Evolutionary conservation across 2,113 vertebrate genomes (phyloP).

Genomic region (Chelonoidis abingdonii): DNA sequence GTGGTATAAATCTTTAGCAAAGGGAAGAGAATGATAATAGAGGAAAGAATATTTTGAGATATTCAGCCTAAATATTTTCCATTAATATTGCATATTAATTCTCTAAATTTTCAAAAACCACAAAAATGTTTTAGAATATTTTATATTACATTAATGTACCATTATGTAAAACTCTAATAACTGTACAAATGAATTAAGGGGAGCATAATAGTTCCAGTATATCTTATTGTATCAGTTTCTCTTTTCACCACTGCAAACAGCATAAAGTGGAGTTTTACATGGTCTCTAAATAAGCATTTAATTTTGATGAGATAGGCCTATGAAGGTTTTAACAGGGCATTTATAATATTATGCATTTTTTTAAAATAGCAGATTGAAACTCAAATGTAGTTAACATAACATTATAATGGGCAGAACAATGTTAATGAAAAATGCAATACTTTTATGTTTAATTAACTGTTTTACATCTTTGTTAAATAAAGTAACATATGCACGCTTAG

Average conservation of each 20-base stretch:
- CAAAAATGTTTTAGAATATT: not conserved
- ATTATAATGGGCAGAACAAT: slow-evolving; percentile 47
- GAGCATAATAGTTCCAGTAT: not conserved
- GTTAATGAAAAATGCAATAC: slow-evolving; percentile 57
- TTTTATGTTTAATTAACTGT: slow-evolving; percentile 54
- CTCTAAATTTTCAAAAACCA: not conserved
- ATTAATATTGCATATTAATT: not conserved
- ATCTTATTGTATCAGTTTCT: not conserved
- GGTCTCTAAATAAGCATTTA: slow-evolving; percentile 32
- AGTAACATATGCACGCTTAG: slow-evolving; percentile 45
- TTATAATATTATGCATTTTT: slow-evolving; percentile 50
- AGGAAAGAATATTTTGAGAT: not conserved
- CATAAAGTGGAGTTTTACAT: not conserved
- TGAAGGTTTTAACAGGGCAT: slow-evolving; percentile 33
- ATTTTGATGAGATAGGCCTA: slow-evolving; percentile 55
- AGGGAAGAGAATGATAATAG: not conserved
- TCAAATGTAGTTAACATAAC: slow-evolving; percentile 56
- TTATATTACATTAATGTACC: not conserved
- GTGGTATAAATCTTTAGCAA: not conserved
- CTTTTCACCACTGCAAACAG: not conserved
- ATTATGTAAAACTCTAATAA: not conserved
- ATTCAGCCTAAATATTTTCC: not conserved
- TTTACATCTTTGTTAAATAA: too few species aligned
- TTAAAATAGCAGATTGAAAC: slow-evolving; percentile 52
- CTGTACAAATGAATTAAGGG: not conserved